Evolutionary conservation across 2,797 vertebrate species (phyloP).

Genomic region (Sebastes nivosus): DNA sequence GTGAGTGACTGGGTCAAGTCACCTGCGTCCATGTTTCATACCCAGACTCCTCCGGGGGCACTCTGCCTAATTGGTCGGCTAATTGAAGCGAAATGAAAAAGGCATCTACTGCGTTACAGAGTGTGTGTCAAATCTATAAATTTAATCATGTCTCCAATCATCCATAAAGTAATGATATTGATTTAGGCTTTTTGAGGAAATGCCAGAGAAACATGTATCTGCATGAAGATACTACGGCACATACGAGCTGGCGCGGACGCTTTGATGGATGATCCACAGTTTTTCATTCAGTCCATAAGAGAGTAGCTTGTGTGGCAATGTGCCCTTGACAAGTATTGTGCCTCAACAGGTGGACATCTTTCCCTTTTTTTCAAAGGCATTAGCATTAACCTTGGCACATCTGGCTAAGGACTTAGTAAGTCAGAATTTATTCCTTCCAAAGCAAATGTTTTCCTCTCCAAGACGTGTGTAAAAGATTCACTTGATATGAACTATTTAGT

Average conservation of each 20-base stretch:
- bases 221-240: neutral
- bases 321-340: slow-evolving; percentile 1
- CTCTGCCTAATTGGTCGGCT: slow-evolving; percentile 74
- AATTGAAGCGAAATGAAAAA: slow-evolving; percentile 75
- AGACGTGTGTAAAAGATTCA: neutral
- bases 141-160: slow-evolving; percentile 66
- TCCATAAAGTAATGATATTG: slow-evolving; percentile 62
- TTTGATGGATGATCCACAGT: slow-evolving; percentile 44
- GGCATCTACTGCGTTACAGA: slow-evolving; percentile 34
- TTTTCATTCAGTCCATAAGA: slow-evolving; percentile 8
- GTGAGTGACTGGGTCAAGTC: slow-evolving; percentile 35
- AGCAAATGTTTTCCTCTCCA: neutral
- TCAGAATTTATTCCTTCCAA: neutral
- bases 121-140: slow-evolving; percentile 65
- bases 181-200: slow-evolving; percentile 48
- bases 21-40: slow-evolving; percentile 46
- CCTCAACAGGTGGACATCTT: slow-evolving; percentile 29
- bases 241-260: neutral
- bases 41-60: slow-evolving; percentile 34
- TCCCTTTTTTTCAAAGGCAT: neutral
- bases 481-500: slow-evolving; percentile 23
- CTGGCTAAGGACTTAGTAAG: neutral
- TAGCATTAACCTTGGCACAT: slow-evolving; percentile 26
- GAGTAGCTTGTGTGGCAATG: neutral
- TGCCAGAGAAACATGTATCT: slow-evolving; percentile 19